These are phyloP conservation scores for Harpalus rufipes DNA, from an alignment of 2,888 invertebrate species.

Conservation along the genomic window DNA sequence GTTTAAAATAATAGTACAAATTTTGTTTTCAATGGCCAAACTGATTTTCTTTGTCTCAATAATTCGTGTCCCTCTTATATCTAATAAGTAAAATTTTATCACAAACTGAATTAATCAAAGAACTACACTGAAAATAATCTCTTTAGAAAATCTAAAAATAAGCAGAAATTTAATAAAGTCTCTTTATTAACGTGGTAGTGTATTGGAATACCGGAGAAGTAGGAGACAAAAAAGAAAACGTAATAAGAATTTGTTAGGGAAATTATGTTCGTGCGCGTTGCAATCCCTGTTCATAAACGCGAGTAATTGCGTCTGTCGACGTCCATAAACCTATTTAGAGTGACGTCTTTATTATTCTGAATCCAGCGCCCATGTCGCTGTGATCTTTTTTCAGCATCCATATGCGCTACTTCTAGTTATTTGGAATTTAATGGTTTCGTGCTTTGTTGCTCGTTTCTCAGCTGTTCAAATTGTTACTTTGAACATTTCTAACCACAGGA, in stretches of 20 bases:
- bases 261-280: constrained; percentile 29
- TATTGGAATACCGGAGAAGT: not conserved
- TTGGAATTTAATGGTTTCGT: constrained; percentile 39
- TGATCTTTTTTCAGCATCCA: constrained; percentile 44
- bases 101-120: not conserved
- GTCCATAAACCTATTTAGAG: constrained; percentile 63
- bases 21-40: too few relatives aligned
- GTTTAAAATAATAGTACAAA: too few relatives aligned
- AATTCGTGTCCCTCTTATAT: too few relatives aligned
- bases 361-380: constrained; percentile 21
- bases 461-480: constrained; percentile 36
- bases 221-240: constrained; percentile 1
- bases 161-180: constrained; percentile 36
- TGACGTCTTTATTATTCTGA: constrained; percentile 61
- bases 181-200: not conserved
- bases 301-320: constrained; percentile 61
- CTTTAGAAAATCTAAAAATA: not conserved
- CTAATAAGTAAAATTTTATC: not conserved
- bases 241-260: constrained; percentile 25
- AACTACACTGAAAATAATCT: not conserved
- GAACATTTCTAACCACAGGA: not conserved
- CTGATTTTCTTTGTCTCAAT: too few relatives aligned
- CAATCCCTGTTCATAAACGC: constrained; percentile 56
- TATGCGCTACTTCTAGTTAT: constrained; percentile 24
- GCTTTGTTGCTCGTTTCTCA: constrained; percentile 16